Evolutionary conservation across 2,888 invertebrate genomes (phyloP), one percentile per base, ranked within the genome.

Genomic region (Ormyrus nitidulus): DNA sequence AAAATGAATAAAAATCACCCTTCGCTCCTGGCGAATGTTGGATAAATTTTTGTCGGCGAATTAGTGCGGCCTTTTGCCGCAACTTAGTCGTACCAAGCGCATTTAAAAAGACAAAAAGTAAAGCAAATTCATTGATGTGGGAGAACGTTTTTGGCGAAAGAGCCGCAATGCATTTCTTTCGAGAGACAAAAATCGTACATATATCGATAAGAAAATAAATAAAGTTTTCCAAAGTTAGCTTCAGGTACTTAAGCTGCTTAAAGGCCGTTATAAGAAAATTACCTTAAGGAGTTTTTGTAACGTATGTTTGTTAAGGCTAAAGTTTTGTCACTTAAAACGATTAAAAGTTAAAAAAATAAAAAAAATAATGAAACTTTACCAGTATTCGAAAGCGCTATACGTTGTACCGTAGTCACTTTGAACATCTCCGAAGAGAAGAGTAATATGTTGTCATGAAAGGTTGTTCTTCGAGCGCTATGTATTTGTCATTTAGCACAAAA

Each of bases 41-140:
- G 74, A 11, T 44, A 81, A 78, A 72, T 58, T 54, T 85, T 86
- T 86, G 84, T 86, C 85, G 82, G 84, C 84, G 85, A 87, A 74
- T 80, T 85, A 87, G 86, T 82, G 85, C 85, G 86, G 87, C 86
- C 86, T 87, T 85, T 87, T 83, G 83, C 83, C 82, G 82, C 74
- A 81, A 83, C 75, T 85, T 88, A 88, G 89, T 90, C 89, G 89
- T 90, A 90, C 90, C 90, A 88, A 89, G 83, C 87, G 90, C 90
- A 90, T 90, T 90, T 89, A 89, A 86, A 86, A 84, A 85, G 84
- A n/a, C 9, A 11, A 61, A 70, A 77, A n/a, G 46, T 19, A 51
- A 69, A 56, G 62, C 62, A 59, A 49, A 70, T 9, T n/a, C 72
- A 64, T 72, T 13, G 64, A 68, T 68, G 71, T 44, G 51, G 11